These are phyloP conservation scores for Momotus momota DNA, from an alignment of 2,797 vertebrate species.

Conservation along the genomic window DNA sequence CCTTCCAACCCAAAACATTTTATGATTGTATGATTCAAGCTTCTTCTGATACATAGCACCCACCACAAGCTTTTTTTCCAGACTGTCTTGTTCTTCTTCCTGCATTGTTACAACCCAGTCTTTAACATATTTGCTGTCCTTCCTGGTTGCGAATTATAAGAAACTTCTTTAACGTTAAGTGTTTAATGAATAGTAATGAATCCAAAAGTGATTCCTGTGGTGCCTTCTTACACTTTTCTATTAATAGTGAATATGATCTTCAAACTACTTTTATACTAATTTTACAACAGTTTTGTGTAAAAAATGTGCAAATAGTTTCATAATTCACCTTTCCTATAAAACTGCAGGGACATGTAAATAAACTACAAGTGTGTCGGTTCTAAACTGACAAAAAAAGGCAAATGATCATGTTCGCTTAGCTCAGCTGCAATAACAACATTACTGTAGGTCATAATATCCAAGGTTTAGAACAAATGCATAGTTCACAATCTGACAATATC, in stretches of 20 bases:
- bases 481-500: not conserved
- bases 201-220: not conserved
- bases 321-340: not conserved
- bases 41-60: not conserved
- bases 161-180: not conserved
- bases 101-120: not conserved
- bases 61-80: not conserved
- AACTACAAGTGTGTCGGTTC: not conserved
- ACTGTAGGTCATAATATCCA: not conserved
- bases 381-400: not conserved
- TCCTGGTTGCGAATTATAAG: not conserved
- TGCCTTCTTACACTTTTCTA: not conserved
- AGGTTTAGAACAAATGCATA: not conserved
- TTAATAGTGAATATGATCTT: not conserved
- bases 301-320: not conserved
- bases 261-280: not conserved
- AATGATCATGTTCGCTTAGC: not conserved
- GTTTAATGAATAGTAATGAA: not conserved
- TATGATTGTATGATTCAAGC: not conserved
- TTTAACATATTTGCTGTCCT: not conserved
- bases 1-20: not conserved
- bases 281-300: not conserved
- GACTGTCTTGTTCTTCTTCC: not conserved
- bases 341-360: not conserved
- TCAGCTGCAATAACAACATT: not conserved